phyloP scores from a whole-genome alignment of 2,113 vertebrate species.

The Sterna hirundo region DNA sequence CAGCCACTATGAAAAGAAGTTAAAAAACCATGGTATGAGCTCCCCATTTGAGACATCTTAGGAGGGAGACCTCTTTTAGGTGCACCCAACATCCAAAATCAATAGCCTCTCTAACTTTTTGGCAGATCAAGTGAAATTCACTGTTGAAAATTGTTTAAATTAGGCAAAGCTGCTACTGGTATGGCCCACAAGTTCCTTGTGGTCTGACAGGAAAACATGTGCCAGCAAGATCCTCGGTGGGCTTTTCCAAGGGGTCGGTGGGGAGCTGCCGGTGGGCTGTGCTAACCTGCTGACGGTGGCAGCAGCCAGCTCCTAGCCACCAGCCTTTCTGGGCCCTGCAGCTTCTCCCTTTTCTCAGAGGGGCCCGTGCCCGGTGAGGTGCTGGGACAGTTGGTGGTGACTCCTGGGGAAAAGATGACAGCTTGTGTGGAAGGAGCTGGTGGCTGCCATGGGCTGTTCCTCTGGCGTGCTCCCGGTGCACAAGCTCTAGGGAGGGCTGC shows the following conservation, averaged over 20 bases:
- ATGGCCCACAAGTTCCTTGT: not conserved
- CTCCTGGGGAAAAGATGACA: not conserved
- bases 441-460: not conserved
- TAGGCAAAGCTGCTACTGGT: not conserved
- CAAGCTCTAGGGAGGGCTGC: not conserved
- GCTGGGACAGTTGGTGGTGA: not conserved
- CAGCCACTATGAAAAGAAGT: not conserved
- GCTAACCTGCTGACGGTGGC: not conserved
- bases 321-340: not conserved
- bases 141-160: not conserved
- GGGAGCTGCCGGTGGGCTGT: not conserved
- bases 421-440: not conserved
- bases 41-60: not conserved
- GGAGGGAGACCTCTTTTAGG: not conserved
- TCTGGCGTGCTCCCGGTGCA: accelerated
- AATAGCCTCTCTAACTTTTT: not conserved
- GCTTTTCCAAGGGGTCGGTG: not conserved
- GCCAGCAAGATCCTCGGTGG: not conserved
- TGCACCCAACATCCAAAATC: not conserved
- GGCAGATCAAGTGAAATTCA: not conserved
- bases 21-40: not conserved
- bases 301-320: not conserved
- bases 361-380: not conserved
- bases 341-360: not conserved
- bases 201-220: not conserved